These are phyloP conservation scores for Strix occidentalis DNA, from an alignment of 2,797 vertebrate species.

Conservation along the genomic window DNA sequence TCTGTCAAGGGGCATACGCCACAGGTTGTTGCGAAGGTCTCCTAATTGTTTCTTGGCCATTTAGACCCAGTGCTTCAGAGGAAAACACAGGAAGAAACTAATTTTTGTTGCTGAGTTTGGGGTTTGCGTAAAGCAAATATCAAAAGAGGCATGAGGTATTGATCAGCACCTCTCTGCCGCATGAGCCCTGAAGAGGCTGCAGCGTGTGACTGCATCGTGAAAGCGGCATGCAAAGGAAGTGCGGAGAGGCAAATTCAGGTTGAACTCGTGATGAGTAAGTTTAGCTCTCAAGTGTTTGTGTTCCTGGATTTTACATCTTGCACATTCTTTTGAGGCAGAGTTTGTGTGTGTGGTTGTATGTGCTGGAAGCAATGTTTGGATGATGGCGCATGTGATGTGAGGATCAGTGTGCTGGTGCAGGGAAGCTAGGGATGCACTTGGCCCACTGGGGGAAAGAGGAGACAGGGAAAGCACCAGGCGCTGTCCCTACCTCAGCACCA, in stretches of 20 bases:
- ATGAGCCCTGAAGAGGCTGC: background rate
- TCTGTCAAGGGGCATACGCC: background rate
- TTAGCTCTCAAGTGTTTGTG: background rate
- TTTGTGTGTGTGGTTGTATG: constrained; percentile 21
- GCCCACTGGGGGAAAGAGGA: background rate
- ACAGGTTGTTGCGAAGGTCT: background rate
- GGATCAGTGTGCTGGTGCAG: background rate
- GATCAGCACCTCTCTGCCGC: background rate
- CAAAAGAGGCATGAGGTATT: background rate
- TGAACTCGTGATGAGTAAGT: constrained; percentile 21
- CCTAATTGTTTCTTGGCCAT: background rate
- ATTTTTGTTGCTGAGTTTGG: background rate
- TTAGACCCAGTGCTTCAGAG: background rate
- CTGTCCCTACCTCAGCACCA: background rate
- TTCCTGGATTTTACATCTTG: constrained; percentile 31
- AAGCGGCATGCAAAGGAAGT: background rate
- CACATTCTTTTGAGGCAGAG: constrained; percentile 4
- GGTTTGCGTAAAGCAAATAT: background rate
- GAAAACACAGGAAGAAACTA: background rate
- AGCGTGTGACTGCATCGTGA: rapidly evolving
- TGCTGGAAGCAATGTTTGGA: background rate
- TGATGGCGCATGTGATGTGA: background rate
- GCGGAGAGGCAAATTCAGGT: background rate
- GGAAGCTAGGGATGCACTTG: background rate
- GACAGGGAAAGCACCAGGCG: background rate